Base-by-base conservation (phyloP, 1,140 invertebrate species). In the Philopotamus ludificatus region DNA sequence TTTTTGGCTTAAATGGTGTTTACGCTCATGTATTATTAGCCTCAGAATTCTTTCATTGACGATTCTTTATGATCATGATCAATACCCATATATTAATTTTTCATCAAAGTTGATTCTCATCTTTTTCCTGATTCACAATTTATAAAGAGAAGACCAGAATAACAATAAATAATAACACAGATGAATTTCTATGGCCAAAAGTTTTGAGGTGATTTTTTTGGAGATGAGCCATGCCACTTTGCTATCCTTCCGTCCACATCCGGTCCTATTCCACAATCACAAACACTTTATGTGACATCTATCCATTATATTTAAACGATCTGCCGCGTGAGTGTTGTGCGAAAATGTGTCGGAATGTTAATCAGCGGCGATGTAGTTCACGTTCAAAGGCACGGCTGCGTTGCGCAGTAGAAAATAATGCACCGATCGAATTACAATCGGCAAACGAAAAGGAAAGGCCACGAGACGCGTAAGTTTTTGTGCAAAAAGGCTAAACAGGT, bases 391-490 rank as follows among this genome's bases (percentile, higher is more conserved):
- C 44, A 47, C 18, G 18, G 18, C 28, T 34, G 44, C 10, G 44
- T 47, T 12, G 44, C 10, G 10, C 4, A 47, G 10, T 12, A 47
- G 44, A 47, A 47, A 20, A 47, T 47, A 47, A 16, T 47, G 18
- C 3, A 8, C 18, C 8, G 15, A 15, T 15, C 4, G 15, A 34
- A 34, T 47, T 4, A 20, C 18, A 20, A 20, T 47, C 4, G 44
- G 44, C 44, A 47, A 47, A 47, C 44, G 44, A 47, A 47, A 47
- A 47, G 44, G 44, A 47, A 47, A 47, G 44, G 44, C 44, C 44
- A 12, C 28, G 12, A 34, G 28, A 34, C 28, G 28, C 12, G 28
- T 34, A 7, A 12, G 28, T 12, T 34, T n/a, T n/a, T n/a, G 4
- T 34, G 44, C 44, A 7, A 16, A 47, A 47, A 47, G 44, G 15